Evolutionary conservation across 2,888 invertebrate genomes (phyloP).

Genomic region (Drosophila greeni): DNA sequence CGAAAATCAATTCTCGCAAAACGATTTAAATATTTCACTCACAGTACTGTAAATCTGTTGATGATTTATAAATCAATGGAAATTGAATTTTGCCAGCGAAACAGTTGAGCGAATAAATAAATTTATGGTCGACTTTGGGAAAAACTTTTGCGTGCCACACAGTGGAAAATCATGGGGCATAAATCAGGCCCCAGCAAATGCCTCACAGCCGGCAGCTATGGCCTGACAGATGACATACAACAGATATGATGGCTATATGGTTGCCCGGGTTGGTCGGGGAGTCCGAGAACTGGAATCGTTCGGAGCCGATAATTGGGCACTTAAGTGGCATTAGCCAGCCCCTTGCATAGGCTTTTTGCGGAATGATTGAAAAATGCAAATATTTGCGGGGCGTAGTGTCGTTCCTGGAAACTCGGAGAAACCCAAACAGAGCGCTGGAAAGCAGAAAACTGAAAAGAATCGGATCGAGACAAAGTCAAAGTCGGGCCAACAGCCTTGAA

Average conservation of each 20-base stretch:
- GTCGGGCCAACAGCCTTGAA: slow-evolving; percentile 67
- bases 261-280: not conserved
- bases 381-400: slow-evolving; percentile 52
- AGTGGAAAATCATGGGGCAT: slow-evolving; percentile 72
- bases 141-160: slow-evolving; percentile 65
- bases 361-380: slow-evolving; percentile 58
- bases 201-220: slow-evolving; percentile 63
- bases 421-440: slow-evolving; percentile 15
- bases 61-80: slow-evolving; percentile 70
- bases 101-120: slow-evolving; percentile 59
- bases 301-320: slow-evolving; percentile 67
- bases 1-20: slow-evolving; percentile 50
- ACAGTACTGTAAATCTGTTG: slow-evolving; percentile 54
- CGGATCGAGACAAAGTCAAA: slow-evolving; percentile 27
- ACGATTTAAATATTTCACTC: slow-evolving; percentile 49
- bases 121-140: slow-evolving; percentile 54
- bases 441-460: slow-evolving; percentile 1
- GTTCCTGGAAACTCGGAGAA: slow-evolving; percentile 54
- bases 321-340: slow-evolving; percentile 69
- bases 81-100: slow-evolving; percentile 65
- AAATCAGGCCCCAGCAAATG: slow-evolving; percentile 56
- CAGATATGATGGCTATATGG: slow-evolving; percentile 63
- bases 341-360: slow-evolving; percentile 29
- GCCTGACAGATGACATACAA: slow-evolving; percentile 70
- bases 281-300: slow-evolving; percentile 12